phyloP scores from a whole-genome alignment of 2,113 vertebrate genomes.

The Uropsilus gracilis region DNA sequence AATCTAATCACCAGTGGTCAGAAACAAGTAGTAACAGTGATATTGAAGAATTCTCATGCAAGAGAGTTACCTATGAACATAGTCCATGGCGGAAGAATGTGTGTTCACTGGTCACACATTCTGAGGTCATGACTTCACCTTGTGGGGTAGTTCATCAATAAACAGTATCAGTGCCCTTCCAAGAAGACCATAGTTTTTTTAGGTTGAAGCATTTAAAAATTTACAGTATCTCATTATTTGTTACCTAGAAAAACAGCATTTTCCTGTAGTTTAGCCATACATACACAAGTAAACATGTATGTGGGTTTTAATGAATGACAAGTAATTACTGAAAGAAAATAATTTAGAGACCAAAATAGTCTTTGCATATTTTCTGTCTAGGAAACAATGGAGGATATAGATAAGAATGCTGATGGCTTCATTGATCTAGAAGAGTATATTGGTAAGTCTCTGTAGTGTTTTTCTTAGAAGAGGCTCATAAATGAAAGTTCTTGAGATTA shows the following conservation, averaged over 20 bases:
- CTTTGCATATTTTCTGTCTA: constrained; percentile 68
- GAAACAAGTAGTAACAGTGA: not conserved
- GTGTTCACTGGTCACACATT: not conserved
- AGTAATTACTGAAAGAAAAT: not conserved
- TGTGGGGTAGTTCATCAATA: not conserved
- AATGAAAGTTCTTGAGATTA: not conserved
- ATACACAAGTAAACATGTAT: not conserved
- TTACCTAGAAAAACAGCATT: not conserved
- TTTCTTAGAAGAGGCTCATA: constrained; percentile 2
- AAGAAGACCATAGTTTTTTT: not conserved
- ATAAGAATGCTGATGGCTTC: constrained; percentile 94
- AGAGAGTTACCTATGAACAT: not conserved
- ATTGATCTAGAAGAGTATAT: constrained; percentile 96
- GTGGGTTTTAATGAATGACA: not conserved
- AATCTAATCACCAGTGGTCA: not conserved
- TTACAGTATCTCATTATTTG: not conserved
- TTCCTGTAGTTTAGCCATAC: not conserved
- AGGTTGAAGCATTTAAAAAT: not conserved
- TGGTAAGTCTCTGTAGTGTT: constrained; percentile 86
- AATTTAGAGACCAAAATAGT: not conserved
- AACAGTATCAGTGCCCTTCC: not conserved
- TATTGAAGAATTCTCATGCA: not conserved
- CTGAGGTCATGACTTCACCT: not conserved
- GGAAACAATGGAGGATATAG: constrained; percentile 97
- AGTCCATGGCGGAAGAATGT: not conserved